A percentile compares a stretch with the other conserved stretches of the same genome.
phyloP scores from a whole-genome alignment of 2,888 invertebrate species.

The Isotomurus palustris region DNA sequence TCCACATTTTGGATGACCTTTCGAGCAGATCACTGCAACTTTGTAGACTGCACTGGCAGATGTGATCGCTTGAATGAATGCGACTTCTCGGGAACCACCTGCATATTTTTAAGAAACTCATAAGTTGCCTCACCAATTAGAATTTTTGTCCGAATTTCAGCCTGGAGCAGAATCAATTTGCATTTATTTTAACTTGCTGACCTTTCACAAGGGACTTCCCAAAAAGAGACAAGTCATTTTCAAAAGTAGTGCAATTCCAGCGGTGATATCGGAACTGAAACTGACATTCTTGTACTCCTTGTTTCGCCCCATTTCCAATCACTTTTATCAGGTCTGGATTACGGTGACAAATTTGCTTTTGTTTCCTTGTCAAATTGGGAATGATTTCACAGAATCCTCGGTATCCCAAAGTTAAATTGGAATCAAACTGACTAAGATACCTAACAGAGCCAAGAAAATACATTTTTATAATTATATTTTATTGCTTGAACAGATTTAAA shows the following conservation, averaged over 20 bases:
- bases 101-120: background rate
- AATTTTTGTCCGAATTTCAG: no score
- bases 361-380: slow-evolving; percentile 33
- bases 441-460: slow-evolving; percentile 24
- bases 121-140: background rate
- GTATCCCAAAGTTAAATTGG: slow-evolving; percentile 12
- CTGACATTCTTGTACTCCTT: slow-evolving; percentile 27
- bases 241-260: slow-evolving; percentile 44
- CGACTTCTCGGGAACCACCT: slow-evolving; percentile 43
- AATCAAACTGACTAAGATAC: slow-evolving; percentile 42
- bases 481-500: no score
- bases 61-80: slow-evolving; percentile 42
- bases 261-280: slow-evolving; percentile 38
- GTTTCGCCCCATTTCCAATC: slow-evolving; percentile 32
- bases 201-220: slow-evolving; percentile 43
- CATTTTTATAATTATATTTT: no score
- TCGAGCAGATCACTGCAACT: slow-evolving; percentile 38
- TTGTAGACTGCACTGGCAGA: slow-evolving; percentile 40
- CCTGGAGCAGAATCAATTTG: no score
- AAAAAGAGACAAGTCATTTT: slow-evolving; percentile 39
- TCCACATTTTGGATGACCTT: slow-evolving; percentile 37
- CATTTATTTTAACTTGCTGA: slow-evolving; percentile 4
- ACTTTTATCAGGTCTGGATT: slow-evolving; percentile 26
- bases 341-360: slow-evolving; percentile 36
- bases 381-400: slow-evolving; percentile 34